Evolutionary conservation across 2,113 vertebrate species (phyloP).

Genomic region (Leptodactylus fuscus): DNA sequence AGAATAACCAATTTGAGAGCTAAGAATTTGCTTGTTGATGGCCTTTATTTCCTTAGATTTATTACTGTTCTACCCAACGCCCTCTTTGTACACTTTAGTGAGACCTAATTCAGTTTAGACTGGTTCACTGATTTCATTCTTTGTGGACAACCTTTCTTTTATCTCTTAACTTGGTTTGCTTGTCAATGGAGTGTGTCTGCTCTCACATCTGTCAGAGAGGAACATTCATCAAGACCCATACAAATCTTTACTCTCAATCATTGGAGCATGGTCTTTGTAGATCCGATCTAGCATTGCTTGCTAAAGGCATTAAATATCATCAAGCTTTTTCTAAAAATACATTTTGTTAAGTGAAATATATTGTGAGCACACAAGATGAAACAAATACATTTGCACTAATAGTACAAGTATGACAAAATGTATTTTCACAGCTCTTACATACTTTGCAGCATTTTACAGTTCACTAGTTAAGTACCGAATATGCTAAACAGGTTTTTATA

Average conservation of each 20-base stretch:
- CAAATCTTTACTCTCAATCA: slow-evolving; percentile 36
- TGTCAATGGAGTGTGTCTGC: slow-evolving; percentile 53
- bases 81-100: slow-evolving; percentile 45
- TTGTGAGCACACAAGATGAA: not conserved
- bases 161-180: slow-evolving; percentile 53
- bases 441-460: too few species aligned
- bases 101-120: slow-evolving; percentile 43
- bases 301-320: not conserved
- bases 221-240: slow-evolving; percentile 49
- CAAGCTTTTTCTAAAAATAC: not conserved
- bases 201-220: slow-evolving; percentile 34
- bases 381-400: too few species aligned
- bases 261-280: slow-evolving; percentile 44
- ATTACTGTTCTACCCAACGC: slow-evolving; percentile 6
- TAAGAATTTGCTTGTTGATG: not conserved
- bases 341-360: not conserved
- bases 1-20: not conserved
- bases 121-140: slow-evolving; percentile 52
- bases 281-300: slow-evolving; percentile 27
- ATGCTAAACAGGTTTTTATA: too few species aligned
- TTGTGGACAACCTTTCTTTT: slow-evolving; percentile 53
- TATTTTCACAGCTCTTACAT: too few species aligned
- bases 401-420: too few species aligned
- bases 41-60: slow-evolving; percentile 1
- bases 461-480: too few species aligned